Percentiles rank a stretch among this genome's conserved stretches.
These are phyloP conservation scores for Paramuricea clavata DNA, from an alignment of 92 coral and sea anemone genomes.

Conservation along the genomic window DNA sequence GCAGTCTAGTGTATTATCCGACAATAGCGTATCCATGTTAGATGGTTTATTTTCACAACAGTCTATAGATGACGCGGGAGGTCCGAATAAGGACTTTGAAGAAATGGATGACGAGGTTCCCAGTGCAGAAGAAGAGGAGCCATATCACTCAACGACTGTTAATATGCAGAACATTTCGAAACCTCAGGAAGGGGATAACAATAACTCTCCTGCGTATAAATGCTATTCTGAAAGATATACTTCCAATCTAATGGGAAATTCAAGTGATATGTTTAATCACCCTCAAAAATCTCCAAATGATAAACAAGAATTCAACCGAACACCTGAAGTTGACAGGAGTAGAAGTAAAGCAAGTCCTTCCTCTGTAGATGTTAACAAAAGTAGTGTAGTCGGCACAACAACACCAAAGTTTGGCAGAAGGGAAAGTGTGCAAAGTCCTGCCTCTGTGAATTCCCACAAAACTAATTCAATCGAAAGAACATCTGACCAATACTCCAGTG, in stretches of 20 bases:
- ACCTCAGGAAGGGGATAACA: neutral
- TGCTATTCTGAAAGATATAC: neutral
- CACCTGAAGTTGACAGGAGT: neutral
- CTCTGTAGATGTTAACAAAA: neutral
- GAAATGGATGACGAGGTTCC: neutral
- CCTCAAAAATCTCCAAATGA: neutral
- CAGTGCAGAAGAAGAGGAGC: neutral
- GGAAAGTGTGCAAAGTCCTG: neutral
- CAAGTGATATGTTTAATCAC: neutral
- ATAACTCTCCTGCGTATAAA: neutral
- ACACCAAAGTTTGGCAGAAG: neutral
- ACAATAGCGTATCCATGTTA: slow-evolving; percentile 37
- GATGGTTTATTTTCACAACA: neutral
- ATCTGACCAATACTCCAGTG: neutral
- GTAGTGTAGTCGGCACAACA: neutral
- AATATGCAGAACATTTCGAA: neutral
- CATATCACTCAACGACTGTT: neutral
- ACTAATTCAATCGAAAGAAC: neutral
- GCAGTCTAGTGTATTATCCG: slow-evolving; percentile 5
- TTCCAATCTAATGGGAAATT: neutral
- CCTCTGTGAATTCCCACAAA: neutral
- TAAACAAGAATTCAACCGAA: neutral
- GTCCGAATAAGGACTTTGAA: neutral
- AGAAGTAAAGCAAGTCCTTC: neutral
- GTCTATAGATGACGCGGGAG: neutral